Conservation (phyloP, 2,113 vertebrate species). For the Raja brachyura region DNA sequence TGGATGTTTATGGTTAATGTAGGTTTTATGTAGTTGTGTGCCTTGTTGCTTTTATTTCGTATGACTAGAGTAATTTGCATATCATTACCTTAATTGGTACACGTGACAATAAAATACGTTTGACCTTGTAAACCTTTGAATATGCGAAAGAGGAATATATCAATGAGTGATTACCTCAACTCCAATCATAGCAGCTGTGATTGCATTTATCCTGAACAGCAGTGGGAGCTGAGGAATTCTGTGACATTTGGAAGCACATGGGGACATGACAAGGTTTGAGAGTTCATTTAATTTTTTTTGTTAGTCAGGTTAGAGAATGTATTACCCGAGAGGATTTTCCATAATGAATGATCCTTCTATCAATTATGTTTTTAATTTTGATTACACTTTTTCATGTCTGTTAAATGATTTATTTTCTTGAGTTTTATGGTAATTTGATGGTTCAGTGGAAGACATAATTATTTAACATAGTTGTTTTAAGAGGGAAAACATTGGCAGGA, state of each 20-base stretch:
- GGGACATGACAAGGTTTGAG: not conserved
- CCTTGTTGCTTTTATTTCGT: too few relatives aligned
- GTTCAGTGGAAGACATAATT: not conserved
- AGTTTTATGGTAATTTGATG: not conserved
- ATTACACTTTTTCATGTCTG: not conserved
- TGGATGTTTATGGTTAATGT: too few relatives aligned
- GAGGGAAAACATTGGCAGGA: too few relatives aligned
- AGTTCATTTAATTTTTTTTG: not conserved
- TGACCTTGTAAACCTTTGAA: too few relatives aligned
- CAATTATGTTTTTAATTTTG: not conserved
- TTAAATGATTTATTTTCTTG: not conserved
- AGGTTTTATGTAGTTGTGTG: too few relatives aligned
- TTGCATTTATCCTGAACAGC: too few relatives aligned
- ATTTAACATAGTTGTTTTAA: not conserved
- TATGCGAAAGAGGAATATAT: not conserved
- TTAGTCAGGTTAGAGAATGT: not conserved
- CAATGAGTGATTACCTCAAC: not conserved
- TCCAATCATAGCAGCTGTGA: too few relatives aligned
- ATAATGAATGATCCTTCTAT: not conserved
- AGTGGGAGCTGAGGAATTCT: not conserved
- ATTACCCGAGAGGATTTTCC: not conserved
- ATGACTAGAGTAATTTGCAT: too few relatives aligned
- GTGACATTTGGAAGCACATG: not conserved
- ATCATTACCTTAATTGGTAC: too few relatives aligned
- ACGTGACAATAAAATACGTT: too few relatives aligned